Evolutionary conservation across 2,113 vertebrate species (phyloP).

Genomic region (Macaca nemestrina): DNA sequence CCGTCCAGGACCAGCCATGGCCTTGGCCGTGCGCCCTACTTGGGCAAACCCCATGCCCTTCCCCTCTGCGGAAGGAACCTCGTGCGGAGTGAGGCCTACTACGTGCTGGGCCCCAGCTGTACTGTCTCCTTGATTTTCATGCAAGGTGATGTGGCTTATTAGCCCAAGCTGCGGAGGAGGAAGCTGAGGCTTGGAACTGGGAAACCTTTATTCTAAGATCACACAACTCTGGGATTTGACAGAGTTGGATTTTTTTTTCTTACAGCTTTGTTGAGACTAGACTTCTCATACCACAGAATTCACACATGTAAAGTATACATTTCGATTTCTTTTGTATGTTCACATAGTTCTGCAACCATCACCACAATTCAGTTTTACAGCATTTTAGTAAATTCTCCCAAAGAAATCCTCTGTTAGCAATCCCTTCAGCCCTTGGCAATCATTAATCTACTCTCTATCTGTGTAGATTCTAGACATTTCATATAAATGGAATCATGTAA

Average conservation of each 20-base stretch:
- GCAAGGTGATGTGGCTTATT: background rate
- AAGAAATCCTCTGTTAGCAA: background rate
- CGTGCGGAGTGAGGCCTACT: background rate
- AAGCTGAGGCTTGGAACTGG: background rate
- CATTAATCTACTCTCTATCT: background rate
- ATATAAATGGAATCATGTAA: background rate
- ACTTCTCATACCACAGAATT: background rate
- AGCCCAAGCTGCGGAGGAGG: background rate
- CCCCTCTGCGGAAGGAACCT: too few species aligned
- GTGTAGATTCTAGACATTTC: background rate
- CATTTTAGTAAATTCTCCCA: too few species aligned
- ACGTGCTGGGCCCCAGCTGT: background rate
- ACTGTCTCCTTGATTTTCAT: background rate
- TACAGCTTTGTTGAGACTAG: background rate
- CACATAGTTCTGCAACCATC: background rate
- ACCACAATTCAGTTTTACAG: background rate
- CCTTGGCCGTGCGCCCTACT: too few species aligned
- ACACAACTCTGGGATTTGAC: background rate
- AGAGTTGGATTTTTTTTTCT: background rate
- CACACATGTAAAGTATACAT: background rate
- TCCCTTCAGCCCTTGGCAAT: too few species aligned
- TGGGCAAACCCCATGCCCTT: rapidly evolving
- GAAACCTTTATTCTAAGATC: background rate
- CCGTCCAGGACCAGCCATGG: background rate
- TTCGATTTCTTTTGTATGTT: background rate